phyloP scores from a whole-genome alignment of 2,797 vertebrate genomes.

The Hippoglossus hippoglossus region DNA sequence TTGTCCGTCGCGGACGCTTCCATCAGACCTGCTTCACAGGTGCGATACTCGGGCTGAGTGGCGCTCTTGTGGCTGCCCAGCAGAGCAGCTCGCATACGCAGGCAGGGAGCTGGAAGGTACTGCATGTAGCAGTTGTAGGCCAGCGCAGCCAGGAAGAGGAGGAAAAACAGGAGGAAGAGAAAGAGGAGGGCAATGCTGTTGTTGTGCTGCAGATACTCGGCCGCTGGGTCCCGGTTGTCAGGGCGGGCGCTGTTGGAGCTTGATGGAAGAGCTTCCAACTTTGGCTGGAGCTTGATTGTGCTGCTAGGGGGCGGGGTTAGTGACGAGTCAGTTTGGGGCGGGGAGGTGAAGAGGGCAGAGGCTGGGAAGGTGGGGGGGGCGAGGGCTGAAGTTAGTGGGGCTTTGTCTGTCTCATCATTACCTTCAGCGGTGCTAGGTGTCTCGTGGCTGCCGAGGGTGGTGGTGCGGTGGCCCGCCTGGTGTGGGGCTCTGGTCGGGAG shows the following conservation, averaged over 20 bases:
- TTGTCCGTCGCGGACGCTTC: conserved; percentile 85
- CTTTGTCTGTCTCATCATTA: conserved; percentile 78
- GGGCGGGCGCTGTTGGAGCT: conserved; percentile 78
- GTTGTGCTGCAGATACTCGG: conserved; percentile 89
- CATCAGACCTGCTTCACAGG: conserved; percentile 91
- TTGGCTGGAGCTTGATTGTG: conserved; percentile 70
- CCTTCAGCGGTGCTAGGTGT: conserved; percentile 79
- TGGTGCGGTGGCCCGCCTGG: conserved; percentile 21
- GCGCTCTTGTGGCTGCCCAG: conserved; percentile 89
- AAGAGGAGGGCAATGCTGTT: conserved; percentile 88
- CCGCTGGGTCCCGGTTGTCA: conserved; percentile 82
- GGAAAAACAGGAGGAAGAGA: conserved; percentile 92
- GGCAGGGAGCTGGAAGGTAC: conserved; percentile 92
- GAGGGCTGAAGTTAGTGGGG: conserved; percentile 71
- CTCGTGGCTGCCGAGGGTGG: conserved; percentile 36
- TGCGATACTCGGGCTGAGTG: conserved; percentile 84
- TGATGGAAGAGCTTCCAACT: conserved; percentile 72
- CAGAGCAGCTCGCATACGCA: conserved; percentile 88
- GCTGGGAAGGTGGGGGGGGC: conserved; percentile 73
- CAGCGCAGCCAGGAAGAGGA: conserved; percentile 90
- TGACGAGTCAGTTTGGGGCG: conserved; percentile 77
- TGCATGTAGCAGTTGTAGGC: conserved; percentile 97
- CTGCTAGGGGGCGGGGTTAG: conserved; percentile 78
- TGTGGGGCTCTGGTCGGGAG: conserved; percentile 60
- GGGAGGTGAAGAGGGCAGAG: conserved; percentile 71